Evolutionary conservation across 2,888 invertebrate species (phyloP).

Genomic region (Phymatocera aterrima): DNA sequence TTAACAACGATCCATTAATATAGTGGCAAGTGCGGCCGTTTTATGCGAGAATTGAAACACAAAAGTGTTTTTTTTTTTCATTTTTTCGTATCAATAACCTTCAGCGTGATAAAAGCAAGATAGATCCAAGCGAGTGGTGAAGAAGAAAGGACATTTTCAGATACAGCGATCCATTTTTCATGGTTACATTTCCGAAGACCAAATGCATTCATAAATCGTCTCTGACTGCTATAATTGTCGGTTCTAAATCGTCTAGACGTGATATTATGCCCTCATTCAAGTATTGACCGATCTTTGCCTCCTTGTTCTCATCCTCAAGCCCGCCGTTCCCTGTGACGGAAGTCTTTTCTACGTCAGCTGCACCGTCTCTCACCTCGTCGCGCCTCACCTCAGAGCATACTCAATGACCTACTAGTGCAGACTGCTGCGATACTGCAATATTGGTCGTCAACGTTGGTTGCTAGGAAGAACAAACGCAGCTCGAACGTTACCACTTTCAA

Average conservation of each 20-base stretch:
- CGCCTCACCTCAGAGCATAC: background rate
- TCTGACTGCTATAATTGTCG: background rate
- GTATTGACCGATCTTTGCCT: constrained; percentile 43
- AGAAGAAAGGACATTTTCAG: too few relatives aligned
- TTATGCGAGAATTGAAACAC: background rate
- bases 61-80: too few relatives aligned
- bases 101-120: too few relatives aligned
- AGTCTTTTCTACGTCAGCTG: constrained; percentile 21
- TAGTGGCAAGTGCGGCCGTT: background rate
- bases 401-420: constrained; percentile 32
- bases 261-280: constrained; percentile 32
- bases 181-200: background rate
- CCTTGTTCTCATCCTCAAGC: background rate
- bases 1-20: constrained; percentile 6
- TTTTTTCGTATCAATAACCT: too few relatives aligned
- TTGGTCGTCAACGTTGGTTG: background rate
- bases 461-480: too few relatives aligned
- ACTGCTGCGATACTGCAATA: background rate
- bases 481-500: too few relatives aligned
- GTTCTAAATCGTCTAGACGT: constrained; percentile 10
- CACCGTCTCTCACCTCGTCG: constrained; percentile 15
- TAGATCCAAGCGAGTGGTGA: too few relatives aligned
- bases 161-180: background rate
- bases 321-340: constrained; percentile 29
- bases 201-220: background rate